Conservation (phyloP, 2,797 vertebrate genomes). For the Zenarchopterus dispar region DNA sequence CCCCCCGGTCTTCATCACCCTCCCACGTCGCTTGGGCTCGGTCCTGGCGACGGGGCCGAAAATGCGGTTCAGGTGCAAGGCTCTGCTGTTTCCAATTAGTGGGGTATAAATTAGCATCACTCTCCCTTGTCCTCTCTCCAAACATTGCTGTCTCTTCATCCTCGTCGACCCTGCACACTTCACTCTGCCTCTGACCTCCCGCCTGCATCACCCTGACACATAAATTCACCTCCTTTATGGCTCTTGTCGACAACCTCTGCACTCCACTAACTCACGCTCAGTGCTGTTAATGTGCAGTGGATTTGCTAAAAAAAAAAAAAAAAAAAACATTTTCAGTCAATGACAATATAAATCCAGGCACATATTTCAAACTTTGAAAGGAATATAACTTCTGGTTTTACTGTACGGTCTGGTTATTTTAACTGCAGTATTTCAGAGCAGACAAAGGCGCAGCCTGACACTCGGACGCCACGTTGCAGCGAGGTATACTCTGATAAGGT, state of each 20-base stretch:
- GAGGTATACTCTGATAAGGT: constrained; percentile 51
- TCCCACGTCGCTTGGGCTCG: constrained; percentile 64
- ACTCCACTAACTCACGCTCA: constrained; percentile 64
- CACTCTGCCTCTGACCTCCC: constrained; percentile 75
- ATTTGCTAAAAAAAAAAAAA: constrained; percentile 66
- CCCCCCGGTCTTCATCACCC: constrained; percentile 65
- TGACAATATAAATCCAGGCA: constrained; percentile 56
- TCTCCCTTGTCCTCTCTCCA: constrained; percentile 76
- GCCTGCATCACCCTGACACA: constrained; percentile 61
- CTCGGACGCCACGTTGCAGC: constrained; percentile 31
- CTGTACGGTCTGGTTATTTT: constrained; percentile 64
- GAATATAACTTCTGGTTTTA: constrained; percentile 67
- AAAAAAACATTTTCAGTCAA: constrained; percentile 60
- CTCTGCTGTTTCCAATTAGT: constrained; percentile 85
- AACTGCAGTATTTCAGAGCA: constrained; percentile 52
- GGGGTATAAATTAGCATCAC: constrained; percentile 81
- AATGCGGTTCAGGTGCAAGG: constrained; percentile 83
- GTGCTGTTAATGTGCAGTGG: constrained; percentile 51
- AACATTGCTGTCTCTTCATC: constrained; percentile 79
- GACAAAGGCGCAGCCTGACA: constrained; percentile 53
- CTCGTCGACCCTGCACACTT: constrained; percentile 76
- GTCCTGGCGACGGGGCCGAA: constrained; percentile 47
- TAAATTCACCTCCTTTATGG: constrained; percentile 82
- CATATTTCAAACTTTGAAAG: constrained; percentile 52
- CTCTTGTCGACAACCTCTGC: constrained; percentile 74